Evolutionary conservation across 2,888 invertebrate species (phyloP).

Genomic region (Blera fallax): DNA sequence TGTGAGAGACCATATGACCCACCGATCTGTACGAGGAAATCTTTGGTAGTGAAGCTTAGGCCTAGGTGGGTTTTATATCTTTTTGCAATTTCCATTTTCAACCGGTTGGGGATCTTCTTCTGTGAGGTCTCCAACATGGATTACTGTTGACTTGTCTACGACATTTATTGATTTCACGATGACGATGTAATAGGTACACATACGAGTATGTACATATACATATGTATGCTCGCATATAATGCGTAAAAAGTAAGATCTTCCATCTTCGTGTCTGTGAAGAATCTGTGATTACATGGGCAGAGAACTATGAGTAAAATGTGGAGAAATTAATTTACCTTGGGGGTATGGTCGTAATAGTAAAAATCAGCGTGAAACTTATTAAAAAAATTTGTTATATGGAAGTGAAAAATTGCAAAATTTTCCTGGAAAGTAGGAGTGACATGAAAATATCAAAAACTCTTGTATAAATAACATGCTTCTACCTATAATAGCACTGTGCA

Average conservation of each 20-base stretch:
- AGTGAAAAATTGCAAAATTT: too few species aligned
- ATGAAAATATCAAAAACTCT: too few species aligned
- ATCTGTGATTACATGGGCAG: not conserved
- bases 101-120: conserved; percentile 43
- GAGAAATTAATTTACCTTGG: conserved; percentile 5
- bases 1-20: conserved; percentile 20
- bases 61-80: not conserved
- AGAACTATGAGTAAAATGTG: conserved; percentile 3
- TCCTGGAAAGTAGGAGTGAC: too few species aligned
- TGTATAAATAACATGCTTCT: too few species aligned
- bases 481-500: too few species aligned
- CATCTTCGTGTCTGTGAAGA: not conserved
- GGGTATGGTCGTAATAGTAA: not conserved
- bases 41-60: conserved; percentile 5
- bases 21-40: conserved; percentile 54
- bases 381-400: too few species aligned
- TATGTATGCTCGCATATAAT: not conserved
- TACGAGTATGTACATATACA: not conserved
- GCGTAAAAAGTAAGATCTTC: not conserved
- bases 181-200: conserved; percentile 15
- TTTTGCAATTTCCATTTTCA: conserved; percentile 39
- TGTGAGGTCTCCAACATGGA: conserved; percentile 54
- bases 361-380: not conserved
- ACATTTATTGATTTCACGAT: conserved; percentile 62
- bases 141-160: conserved; percentile 45